Evolutionary conservation across 2,888 invertebrate genomes (phyloP).

Genomic region (Argynnis bischoffii): DNA sequence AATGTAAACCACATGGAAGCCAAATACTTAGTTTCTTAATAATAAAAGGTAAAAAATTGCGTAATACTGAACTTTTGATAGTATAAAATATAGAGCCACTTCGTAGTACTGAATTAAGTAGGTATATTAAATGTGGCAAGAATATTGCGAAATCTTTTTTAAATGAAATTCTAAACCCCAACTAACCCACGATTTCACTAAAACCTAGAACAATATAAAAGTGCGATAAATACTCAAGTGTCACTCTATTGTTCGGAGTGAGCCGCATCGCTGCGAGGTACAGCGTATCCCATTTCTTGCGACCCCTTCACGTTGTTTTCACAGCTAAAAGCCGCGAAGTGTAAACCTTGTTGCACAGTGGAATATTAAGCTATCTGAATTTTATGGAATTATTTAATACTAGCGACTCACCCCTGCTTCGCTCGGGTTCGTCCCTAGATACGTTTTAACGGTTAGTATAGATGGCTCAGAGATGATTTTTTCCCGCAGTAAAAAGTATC

Average conservation of each 20-base stretch:
- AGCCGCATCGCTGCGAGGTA: slow-evolving; percentile 27
- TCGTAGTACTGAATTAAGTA: too few species aligned
- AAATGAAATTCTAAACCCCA: neutral
- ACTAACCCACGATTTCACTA: neutral
- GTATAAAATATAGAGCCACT: too few species aligned
- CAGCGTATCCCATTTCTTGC: slow-evolving; percentile 56
- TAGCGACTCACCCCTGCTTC: too few species aligned
- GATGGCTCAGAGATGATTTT: too few species aligned
- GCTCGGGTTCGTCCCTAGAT: too few species aligned
- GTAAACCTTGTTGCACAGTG: slow-evolving; percentile 24
- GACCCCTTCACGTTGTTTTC: slow-evolving; percentile 62
- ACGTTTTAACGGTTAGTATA: too few species aligned
- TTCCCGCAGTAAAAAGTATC: too few species aligned
- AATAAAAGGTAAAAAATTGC: too few species aligned
- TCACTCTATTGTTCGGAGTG: slow-evolving; percentile 30
- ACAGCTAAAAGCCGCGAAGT: slow-evolving; percentile 71
- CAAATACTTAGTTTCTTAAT: neutral
- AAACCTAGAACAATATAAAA: slow-evolving; percentile 3
- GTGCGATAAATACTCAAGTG: slow-evolving; percentile 33
- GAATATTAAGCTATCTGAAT: neutral
- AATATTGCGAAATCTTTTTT: too few species aligned
- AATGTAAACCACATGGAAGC: neutral
- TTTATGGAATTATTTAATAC: too few species aligned
- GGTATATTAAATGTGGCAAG: too few species aligned
- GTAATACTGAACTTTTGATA: too few species aligned